These are phyloP conservation scores for Aphelinus certus DNA, from an alignment of 1,140 invertebrate genomes.

Conservation along the genomic window DNA sequence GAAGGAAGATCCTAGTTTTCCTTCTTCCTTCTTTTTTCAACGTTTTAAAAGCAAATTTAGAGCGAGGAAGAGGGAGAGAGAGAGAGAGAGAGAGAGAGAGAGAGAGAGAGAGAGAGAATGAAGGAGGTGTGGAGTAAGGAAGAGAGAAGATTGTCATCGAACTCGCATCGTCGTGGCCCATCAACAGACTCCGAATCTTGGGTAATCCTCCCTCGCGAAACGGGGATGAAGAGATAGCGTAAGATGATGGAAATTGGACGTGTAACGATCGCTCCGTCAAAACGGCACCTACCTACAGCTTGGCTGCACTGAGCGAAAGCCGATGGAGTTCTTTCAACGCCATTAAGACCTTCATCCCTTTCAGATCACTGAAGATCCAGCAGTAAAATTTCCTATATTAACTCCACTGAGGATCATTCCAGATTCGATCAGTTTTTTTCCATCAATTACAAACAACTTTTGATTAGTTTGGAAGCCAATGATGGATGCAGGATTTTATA, in stretches of 20 bases:
- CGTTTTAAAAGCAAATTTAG: background rate
- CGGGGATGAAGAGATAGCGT: slow-evolving; percentile 16
- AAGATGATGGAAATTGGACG: slow-evolving; percentile 36
- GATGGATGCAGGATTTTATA: no score
- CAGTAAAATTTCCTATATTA: no score
- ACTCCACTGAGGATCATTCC: no score
- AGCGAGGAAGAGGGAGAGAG: background rate
- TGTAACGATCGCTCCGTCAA: slow-evolving; percentile 24
- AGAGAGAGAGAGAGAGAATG: background rate
- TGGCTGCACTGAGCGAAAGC: background rate
- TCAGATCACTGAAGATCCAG: no score
- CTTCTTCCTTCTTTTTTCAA: slow-evolving; percentile 2
- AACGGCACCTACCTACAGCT: background rate
- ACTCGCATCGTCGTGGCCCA: background rate
- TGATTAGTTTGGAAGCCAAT: no score
- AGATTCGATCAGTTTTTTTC: no score
- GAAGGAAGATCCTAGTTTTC: background rate
- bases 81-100: background rate
- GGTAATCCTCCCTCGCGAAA: slow-evolving; percentile 32
- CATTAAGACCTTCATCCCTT: slow-evolving; percentile 8
- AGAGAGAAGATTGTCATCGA: background rate
- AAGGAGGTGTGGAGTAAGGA: background rate
- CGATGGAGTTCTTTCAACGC: slow-evolving; percentile 28
- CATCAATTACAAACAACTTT: no score
- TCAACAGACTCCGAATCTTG: slow-evolving; percentile 22